phyloP scores from a whole-genome alignment of 2,797 vertebrate genomes.

The Hippocampus kuda region DNA sequence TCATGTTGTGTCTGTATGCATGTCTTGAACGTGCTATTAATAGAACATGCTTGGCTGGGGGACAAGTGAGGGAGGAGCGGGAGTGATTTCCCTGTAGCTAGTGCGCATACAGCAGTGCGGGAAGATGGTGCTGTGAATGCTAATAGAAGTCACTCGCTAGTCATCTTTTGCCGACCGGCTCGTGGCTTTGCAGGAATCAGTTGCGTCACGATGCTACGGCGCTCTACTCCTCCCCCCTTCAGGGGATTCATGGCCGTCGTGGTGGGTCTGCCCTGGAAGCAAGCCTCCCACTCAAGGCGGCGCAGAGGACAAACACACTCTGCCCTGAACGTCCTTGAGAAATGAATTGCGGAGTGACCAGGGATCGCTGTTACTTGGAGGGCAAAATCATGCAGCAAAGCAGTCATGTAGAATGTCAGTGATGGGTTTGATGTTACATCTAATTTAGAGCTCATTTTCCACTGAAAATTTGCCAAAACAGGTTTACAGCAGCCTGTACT shows the following conservation, averaged over 20 bases:
- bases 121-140: constrained; percentile 55
- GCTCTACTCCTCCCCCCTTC: constrained; percentile 57
- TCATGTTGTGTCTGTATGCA: constrained; percentile 58
- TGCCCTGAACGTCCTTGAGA: constrained; percentile 53
- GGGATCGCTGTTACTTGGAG: constrained; percentile 14
- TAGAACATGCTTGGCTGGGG: constrained; percentile 50
- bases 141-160: constrained; percentile 55
- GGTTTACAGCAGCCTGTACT: neutral
- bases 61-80: constrained; percentile 23
- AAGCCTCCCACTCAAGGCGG: constrained; percentile 46
- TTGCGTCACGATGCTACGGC: constrained; percentile 58
- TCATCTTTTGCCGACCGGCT: constrained; percentile 33
- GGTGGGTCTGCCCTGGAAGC: constrained; percentile 52
- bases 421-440: constrained; percentile 15
- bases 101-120: constrained; percentile 48
- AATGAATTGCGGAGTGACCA: constrained; percentile 32
- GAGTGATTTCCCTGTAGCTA: constrained; percentile 39
- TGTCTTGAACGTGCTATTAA: constrained; percentile 58
- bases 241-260: constrained; percentile 61
- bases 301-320: constrained; percentile 36
- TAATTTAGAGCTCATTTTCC: neutral
- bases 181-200: constrained; percentile 48
- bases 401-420: constrained; percentile 24
- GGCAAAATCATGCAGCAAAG: constrained; percentile 10
- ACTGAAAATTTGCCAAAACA: constrained; percentile 3